Evolutionary conservation across 2,113 vertebrate species (phyloP), one percentile per base, ranked within the genome.

Genomic region (Tragelaphus scriptus): DNA sequence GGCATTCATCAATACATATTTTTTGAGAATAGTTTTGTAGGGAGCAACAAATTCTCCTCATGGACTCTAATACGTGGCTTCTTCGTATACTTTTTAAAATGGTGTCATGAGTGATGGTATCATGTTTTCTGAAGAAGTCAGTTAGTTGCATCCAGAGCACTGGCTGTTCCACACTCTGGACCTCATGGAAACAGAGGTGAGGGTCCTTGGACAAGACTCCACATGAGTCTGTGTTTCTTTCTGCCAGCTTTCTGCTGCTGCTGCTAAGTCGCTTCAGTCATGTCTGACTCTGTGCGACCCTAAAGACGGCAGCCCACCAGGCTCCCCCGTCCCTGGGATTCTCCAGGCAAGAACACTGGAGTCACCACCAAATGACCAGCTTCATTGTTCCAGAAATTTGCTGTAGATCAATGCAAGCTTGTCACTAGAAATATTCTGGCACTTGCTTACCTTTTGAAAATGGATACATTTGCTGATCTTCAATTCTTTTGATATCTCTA

Each of bases 71-170:
- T 14, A 11, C 2, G 9, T 1, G 11, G 51, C 23, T 32, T 16
- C 7, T 32, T 56, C 25, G 47, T 12, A 2, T 9, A 12, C 23
- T 16, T 56, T 86, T 61, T 55, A 15, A 81, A 13, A 13, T 5
- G 17, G n/a, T 28, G 15, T n/a, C 65, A 3, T 14, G 16, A 13
- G 32, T 8, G 47, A 23, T 3, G 0, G 1, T 2, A 15, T 44
- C 61, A 6, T 3, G 0, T 4, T n/a, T 51, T 25, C 19, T 47
- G 7, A 25, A 14, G 40, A 85, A 40, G 32, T 6, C 68, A 13
- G 4, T n/a, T 1, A 11, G 8, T 14, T 6, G 25, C 16, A 8
- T 36, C 32, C 16, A 0, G 1, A 14, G 21, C 3, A 11, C 0
- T 32, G 2, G 0, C 4, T 16, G 2, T 8, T 32, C 26, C 11